These are phyloP conservation scores for Drosophila maculinotata DNA, from an alignment of 2,888 invertebrate species.

Conservation along the genomic window DNA sequence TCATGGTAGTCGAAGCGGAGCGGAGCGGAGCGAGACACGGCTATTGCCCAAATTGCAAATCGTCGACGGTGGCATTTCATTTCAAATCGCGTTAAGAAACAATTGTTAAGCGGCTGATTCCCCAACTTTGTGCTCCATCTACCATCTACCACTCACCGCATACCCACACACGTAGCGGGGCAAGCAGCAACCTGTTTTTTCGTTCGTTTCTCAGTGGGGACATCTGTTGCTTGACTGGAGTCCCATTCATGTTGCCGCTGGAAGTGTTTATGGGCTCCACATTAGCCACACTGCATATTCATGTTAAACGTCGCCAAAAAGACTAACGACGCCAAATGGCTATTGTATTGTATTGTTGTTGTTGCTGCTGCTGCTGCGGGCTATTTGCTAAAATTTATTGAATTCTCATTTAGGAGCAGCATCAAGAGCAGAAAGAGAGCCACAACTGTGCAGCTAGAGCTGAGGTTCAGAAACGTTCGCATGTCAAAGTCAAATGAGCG, in stretches of 20 bases:
- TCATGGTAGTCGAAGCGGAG: no score
- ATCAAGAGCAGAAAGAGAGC: constrained; percentile 34
- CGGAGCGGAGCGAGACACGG: constrained; percentile 23
- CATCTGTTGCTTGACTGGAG: constrained; percentile 61
- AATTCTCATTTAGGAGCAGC: constrained; percentile 80
- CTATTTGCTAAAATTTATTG: constrained; percentile 81
- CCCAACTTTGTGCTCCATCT: constrained; percentile 35
- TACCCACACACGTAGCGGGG: constrained; percentile 70
- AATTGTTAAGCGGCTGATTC: constrained; percentile 68
- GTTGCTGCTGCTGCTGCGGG: constrained; percentile 45
- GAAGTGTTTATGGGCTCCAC: constrained; percentile 83
- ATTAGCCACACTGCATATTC: constrained; percentile 84
- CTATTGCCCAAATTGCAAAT: constrained; percentile 68
- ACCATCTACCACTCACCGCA: constrained; percentile 14
- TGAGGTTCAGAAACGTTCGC: constrained; percentile 55
- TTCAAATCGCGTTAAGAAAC: constrained; percentile 78
- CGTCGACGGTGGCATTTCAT: constrained; percentile 76
- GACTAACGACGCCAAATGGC: constrained; percentile 70
- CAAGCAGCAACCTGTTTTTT: constrained; percentile 65
- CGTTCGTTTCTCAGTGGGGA: constrained; percentile 36
- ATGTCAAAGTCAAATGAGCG: constrained; percentile 54
- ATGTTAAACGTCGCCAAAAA: constrained; percentile 80
- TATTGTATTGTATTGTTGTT: constrained; percentile 65
- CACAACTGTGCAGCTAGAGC: constrained; percentile 29
- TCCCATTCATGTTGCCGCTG: constrained; percentile 76